Base-by-base conservation (phyloP, 2,888 invertebrate species). In the Zeuzera pyrina region DNA sequence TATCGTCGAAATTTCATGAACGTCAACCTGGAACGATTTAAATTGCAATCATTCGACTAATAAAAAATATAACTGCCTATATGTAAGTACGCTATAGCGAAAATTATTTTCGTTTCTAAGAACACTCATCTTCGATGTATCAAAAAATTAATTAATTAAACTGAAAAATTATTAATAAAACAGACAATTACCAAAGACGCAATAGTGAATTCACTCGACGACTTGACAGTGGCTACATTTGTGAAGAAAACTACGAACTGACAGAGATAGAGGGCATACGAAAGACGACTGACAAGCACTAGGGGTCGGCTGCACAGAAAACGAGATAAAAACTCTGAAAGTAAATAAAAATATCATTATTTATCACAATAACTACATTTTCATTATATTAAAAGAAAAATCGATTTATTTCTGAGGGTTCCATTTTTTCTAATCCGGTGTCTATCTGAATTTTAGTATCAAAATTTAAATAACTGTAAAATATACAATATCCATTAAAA, bases 231-330 rank as follows among this genome's bases (percentile, higher is more conserved):
- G 27, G 87, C 90, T 12, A 88, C 85, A 30, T 86, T 87, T 41
- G 89, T 88, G 37, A 90, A 86, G 47, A 88, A 89, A 27, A 90
- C 85, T 12, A 88, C 72, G 50, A 89, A 90, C 57, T 88, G 89
- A 16, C 86, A 83, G 16, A 91, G 73, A 43, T 89, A 90, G 34
- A 90, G 70, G 0, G 89, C 87, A 45, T 89, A 90, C 1, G 90
- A 88, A 15, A 91, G 77, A 23, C 87, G 84, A 44, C 90, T 90
- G 39, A 90, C 76, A 35, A 90, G 55, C 4, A 87, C 63, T 41
- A 90, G 54, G 8, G 86, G 84, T 11, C 86, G 76, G 29, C 84
- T 85, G 43, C 86, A 79, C 1, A 88, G 68, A 3, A 89, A 42
- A 27, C 60, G 62, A 15, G 85, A 81, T 12, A 88, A 44, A 30